Evolutionary conservation across 2,797 vertebrate genomes (phyloP).

Genomic region (Anabacerthia variegaticeps): DNA sequence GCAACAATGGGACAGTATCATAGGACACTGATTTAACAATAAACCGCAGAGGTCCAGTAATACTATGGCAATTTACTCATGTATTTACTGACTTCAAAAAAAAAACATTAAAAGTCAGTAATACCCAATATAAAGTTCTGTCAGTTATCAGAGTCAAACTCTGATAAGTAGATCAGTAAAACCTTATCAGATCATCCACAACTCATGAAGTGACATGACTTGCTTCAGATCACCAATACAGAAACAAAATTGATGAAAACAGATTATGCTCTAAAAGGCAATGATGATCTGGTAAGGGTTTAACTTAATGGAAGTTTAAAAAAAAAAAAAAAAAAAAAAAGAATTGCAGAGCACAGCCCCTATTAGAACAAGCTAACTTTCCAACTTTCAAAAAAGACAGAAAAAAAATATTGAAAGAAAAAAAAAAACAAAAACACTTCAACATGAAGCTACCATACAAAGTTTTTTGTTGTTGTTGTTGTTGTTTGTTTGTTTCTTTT

Average conservation of each 20-base stretch:
- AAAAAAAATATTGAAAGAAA: slow-evolving; percentile 15
- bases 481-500: slow-evolving; percentile 25
- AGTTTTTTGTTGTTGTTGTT: slow-evolving; percentile 70
- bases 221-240: slow-evolving; percentile 65
- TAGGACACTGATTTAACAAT: slow-evolving; percentile 78
- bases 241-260: slow-evolving; percentile 68
- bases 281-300: slow-evolving; percentile 80
- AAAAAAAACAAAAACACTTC: slow-evolving; percentile 77
- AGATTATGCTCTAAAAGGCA: slow-evolving; percentile 67
- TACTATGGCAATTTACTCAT: slow-evolving; percentile 75
- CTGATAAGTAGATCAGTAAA: slow-evolving; percentile 74
- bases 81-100: slow-evolving; percentile 75
- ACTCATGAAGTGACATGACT: slow-evolving; percentile 60
- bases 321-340: slow-evolving; percentile 33
- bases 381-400: slow-evolving; percentile 80
- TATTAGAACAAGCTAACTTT: slow-evolving; percentile 84
- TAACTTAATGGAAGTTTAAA: slow-evolving; percentile 71
- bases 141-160: slow-evolving; percentile 75
- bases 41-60: slow-evolving; percentile 77
- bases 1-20: slow-evolving; percentile 77
- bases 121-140: slow-evolving; percentile 74
- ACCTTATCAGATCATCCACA: slow-evolving; percentile 80
- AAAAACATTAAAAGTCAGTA: slow-evolving; percentile 72
- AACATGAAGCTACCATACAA: slow-evolving; percentile 93
- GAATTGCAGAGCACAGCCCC: slow-evolving; percentile 84